phyloP scores from a whole-genome alignment of 2,113 vertebrate species.

The Pseudorectes ferrugineus region DNA sequence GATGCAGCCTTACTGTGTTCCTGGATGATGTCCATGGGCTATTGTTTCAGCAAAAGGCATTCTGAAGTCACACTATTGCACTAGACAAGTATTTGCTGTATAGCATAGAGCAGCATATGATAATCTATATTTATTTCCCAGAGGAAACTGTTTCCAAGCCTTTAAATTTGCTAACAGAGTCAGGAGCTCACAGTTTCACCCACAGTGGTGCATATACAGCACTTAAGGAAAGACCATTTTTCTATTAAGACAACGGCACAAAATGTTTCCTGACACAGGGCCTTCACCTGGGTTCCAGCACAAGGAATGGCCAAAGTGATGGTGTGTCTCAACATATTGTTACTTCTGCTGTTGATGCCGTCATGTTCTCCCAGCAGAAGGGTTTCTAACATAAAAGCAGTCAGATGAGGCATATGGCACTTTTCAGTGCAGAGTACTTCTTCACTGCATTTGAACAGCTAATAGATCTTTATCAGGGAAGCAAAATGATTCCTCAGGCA shows the following conservation, averaged over 20 bases:
- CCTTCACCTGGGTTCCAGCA: background rate
- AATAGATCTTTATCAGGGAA: background rate
- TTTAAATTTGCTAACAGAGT: background rate
- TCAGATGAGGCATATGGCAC: background rate
- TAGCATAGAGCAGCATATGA: background rate
- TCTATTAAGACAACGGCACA: background rate
- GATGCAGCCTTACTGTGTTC: background rate
- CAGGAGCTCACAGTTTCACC: background rate
- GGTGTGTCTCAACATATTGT: background rate
- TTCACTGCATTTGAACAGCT: background rate
- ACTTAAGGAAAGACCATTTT: background rate
- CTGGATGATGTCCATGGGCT: background rate
- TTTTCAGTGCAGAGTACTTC: background rate
- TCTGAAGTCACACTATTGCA: background rate
- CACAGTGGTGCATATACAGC: background rate
- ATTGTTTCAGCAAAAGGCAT: background rate
- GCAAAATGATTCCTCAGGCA: background rate
- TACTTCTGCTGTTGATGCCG: background rate
- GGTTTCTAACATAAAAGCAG: background rate
- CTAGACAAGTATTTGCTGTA: background rate
- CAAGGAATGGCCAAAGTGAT: background rate
- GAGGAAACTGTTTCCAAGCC: background rate
- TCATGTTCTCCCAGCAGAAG: background rate
- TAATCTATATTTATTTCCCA: background rate
- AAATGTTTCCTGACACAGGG: background rate